Evolutionary conservation across 1,140 invertebrate species (phyloP).

Genomic region (Dreissena rostriformis): DNA sequence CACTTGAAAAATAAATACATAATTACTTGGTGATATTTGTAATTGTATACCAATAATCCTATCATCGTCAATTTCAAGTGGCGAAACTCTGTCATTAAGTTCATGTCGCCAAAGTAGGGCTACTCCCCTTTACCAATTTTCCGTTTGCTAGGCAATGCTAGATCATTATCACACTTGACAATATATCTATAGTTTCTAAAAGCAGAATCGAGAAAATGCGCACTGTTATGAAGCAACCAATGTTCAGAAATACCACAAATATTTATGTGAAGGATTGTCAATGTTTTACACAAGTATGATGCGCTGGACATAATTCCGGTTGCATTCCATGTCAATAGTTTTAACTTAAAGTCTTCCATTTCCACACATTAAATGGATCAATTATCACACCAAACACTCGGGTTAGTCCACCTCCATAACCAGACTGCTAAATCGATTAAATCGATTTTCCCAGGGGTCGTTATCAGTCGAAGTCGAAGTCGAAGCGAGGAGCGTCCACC

Average conservation of each 20-base stretch:
- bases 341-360: not conserved
- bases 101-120: not conserved
- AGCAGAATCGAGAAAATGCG: constrained; percentile 13
- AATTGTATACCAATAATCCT: not conserved
- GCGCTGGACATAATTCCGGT: constrained; percentile 29
- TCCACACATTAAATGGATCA: not conserved
- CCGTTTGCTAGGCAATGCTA: constrained; percentile 3
- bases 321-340: constrained; percentile 21
- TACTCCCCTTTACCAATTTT: constrained; percentile 30
- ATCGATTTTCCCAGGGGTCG: not conserved
- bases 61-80: not conserved
- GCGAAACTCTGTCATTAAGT: not conserved
- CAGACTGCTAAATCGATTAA: not conserved
- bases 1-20: constrained; percentile 35
- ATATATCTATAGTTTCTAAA: constrained; percentile 5
- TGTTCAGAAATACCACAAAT: constrained; percentile 30
- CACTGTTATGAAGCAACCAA: constrained; percentile 8
- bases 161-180: constrained; percentile 1
- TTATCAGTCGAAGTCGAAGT: too few species aligned
- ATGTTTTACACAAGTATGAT: constrained; percentile 22
- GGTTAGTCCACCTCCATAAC: not conserved
- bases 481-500: too few species aligned
- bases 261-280: not conserved
- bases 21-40: not conserved
- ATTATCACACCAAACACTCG: not conserved